Evolutionary conservation across 2,888 invertebrate genomes (phyloP), one percentile per base, ranked within the genome.

Genomic region (Rutpela maculata): DNA sequence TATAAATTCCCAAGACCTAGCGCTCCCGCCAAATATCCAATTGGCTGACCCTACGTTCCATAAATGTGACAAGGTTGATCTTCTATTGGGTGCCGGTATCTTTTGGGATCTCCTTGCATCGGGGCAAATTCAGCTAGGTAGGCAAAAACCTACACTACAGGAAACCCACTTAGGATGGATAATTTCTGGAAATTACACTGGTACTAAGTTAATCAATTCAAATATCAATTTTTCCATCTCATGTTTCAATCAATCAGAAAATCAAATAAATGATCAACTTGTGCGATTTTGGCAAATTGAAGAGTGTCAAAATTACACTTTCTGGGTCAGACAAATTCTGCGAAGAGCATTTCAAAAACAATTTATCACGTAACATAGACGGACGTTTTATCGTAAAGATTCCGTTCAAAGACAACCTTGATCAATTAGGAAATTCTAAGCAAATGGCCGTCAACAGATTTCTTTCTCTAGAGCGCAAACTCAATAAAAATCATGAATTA

Each of bases 161-260:
- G 55, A 72, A 50, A 75, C 81, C 6, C 62, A 65, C 68, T 73
- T 81, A n/a, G 81, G 81, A 50, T 79, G 81, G 79, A 70, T 79
- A 18, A 26, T 55, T 12, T 12, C 15, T 55, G 55, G 55, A n/a
- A 55, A 55, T 55, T n/a, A 55, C 12, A 12, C 12, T n/a, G 5
- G 5, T 55, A 4, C 55, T 3, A 12, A 55, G 12, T n/a, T 4
- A 12, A n/a, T 12, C 3, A 55, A 4, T 55, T 35, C 35, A 35
- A 9, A 35, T 35, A 35, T 9, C 4, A 35, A 35, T 35, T 35
- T 35, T 35, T 35, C 35, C 9, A 35, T 35, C 35, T 35, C 35
- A 9, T 35, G 35, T 35, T 35, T 35, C 9, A 35, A 35, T 35
- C 35, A 35, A 35, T 35, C 35, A 9, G 55, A 55, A 3, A 12